Conservation (phyloP, 2,113 vertebrate genomes). For the Tyrannus savana region DNA sequence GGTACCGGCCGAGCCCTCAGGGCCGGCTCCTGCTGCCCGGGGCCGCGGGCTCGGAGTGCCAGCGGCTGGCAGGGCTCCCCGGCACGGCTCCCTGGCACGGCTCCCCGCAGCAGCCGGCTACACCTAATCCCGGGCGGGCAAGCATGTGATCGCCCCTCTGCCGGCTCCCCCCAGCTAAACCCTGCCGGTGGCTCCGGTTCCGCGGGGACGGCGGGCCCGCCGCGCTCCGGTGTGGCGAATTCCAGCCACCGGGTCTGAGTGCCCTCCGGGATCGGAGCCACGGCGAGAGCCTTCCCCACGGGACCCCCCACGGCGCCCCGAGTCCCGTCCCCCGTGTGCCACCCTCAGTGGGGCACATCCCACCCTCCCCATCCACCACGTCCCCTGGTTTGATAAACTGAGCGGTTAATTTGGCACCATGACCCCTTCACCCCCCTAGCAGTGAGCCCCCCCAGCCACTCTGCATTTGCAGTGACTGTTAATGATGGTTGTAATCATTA, state of each 20-base stretch:
- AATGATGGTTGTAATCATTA: not conserved
- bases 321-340: rapidly evolving
- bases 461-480: not conserved
- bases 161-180: not conserved
- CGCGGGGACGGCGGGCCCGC: rapidly evolving
- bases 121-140: conserved; percentile 15
- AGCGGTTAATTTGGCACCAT: not conserved
- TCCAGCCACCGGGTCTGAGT: rapidly evolving
- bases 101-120: not conserved
- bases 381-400: rapidly evolving
- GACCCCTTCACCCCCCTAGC: not conserved
- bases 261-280: rapidly evolving
- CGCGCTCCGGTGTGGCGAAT: rapidly evolving
- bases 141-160: conserved; percentile 21
- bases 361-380: rapidly evolving
- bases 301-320: rapidly evolving
- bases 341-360: rapidly evolving
- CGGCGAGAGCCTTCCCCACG: rapidly evolving
- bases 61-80: not conserved
- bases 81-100: not conserved
- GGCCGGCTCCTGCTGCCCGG: not conserved
- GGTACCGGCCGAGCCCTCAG: not conserved
- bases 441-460: rapidly evolving
- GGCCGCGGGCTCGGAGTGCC: not conserved
- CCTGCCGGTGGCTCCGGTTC: not conserved